phyloP scores from a whole-genome alignment of 1,140 invertebrate species.

The Monochamus saltuarius region DNA sequence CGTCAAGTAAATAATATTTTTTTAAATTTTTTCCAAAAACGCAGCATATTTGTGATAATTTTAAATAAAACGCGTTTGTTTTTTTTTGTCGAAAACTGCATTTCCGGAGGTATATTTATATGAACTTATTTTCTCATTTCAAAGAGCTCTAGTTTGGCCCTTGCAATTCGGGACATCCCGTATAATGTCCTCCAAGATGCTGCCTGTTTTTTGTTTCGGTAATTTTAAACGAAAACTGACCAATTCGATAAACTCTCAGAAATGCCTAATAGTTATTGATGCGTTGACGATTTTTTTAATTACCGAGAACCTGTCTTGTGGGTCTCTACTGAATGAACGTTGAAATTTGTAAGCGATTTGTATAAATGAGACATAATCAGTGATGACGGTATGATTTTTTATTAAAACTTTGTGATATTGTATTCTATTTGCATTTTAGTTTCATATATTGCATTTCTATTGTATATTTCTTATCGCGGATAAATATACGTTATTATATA shows the following conservation, averaged over 20 bases:
- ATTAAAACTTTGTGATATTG: slow-evolving; percentile 45
- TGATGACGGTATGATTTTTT: slow-evolving; percentile 35
- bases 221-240: background rate
- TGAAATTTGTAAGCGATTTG: slow-evolving; percentile 28
- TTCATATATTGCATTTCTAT: slow-evolving; percentile 26
- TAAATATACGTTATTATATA: slow-evolving; percentile 23
- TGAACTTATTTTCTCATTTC: too few relatives aligned
- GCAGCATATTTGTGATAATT: too few relatives aligned
- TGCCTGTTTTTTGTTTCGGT: background rate
- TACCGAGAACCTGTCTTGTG: slow-evolving; percentile 12
- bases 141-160: too few relatives aligned
- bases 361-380: slow-evolving; percentile 41
- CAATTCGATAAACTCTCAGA: background rate
- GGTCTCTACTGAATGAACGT: slow-evolving; percentile 24
- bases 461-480: slow-evolving; percentile 24
- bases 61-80: too few relatives aligned
- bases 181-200: too few relatives aligned
- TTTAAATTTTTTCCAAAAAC: too few relatives aligned
- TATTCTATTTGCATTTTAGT: slow-evolving; percentile 32
- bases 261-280: background rate
- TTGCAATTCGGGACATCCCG: too few relatives aligned
- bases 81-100: too few relatives aligned
- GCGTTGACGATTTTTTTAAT: background rate
- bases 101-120: too few relatives aligned
- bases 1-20: too few relatives aligned